These are phyloP conservation scores for Drosophila niveifrons DNA, from an alignment of 2,888 invertebrate species.

Conservation along the genomic window DNA sequence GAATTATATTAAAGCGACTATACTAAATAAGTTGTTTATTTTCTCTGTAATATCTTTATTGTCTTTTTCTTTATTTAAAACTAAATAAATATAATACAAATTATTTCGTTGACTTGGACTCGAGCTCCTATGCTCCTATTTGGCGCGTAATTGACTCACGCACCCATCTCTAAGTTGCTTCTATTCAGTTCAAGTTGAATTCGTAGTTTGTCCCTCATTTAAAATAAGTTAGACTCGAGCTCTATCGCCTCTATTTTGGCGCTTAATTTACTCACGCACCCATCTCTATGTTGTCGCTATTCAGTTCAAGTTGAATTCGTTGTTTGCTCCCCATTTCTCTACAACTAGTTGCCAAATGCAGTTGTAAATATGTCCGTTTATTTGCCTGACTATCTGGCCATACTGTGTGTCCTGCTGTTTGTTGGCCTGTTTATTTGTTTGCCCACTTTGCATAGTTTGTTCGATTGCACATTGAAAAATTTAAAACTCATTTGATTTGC, in stretches of 20 bases:
- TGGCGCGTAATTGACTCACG: too few relatives aligned
- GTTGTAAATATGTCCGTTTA: slow-evolving; percentile 78
- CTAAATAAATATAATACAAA: too few relatives aligned
- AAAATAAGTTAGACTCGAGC: too few relatives aligned
- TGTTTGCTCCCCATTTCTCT: slow-evolving; percentile 1
- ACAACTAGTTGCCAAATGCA: slow-evolving; percentile 53
- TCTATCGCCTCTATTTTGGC: too few relatives aligned
- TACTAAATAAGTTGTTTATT: too few relatives aligned
- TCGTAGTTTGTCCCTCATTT: not conserved
- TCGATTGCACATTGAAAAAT: slow-evolving; percentile 62
- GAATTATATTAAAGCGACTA: too few relatives aligned
- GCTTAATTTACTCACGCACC: not conserved
- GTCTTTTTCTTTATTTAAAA: too few relatives aligned
- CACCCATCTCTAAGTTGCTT: not conserved
- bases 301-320: not conserved
- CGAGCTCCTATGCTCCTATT: too few relatives aligned
- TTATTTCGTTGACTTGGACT: too few relatives aligned
- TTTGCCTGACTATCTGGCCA: slow-evolving; percentile 66
- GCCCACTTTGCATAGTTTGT: slow-evolving; percentile 53
- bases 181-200: not conserved
- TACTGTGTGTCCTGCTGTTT: slow-evolving; percentile 29
- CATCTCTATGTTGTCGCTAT: not conserved
- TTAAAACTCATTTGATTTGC: slow-evolving; percentile 81
- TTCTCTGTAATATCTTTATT: too few relatives aligned
- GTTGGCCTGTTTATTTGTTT: slow-evolving; percentile 67